Conservation (phyloP, 2,797 vertebrate genomes). For the Macropodus opercularis region DNA sequence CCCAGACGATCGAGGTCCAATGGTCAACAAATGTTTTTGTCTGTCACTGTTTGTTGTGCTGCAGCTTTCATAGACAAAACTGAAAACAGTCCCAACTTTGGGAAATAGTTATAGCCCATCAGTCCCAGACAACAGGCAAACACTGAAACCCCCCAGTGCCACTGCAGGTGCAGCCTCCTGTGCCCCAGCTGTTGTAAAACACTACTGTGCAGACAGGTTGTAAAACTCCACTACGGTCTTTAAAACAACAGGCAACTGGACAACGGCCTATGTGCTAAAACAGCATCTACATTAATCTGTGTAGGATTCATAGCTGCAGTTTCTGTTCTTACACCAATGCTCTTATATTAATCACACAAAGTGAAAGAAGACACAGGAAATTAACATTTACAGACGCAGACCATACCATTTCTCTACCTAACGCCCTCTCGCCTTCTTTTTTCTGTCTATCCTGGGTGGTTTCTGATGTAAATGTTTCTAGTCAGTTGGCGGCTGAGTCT, state of each 20-base stretch:
- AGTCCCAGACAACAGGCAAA: conserved; percentile 8
- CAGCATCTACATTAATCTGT: neutral
- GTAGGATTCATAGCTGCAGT: neutral
- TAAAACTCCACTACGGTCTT: neutral
- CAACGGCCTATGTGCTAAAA: neutral
- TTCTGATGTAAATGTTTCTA: conserved; percentile 98
- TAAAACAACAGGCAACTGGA: neutral
- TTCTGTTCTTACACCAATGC: neutral
- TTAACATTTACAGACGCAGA: neutral
- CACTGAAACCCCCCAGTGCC: conserved; percentile 35
- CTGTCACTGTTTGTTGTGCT: no score
- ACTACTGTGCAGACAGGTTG: neutral
- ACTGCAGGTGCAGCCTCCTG: conserved; percentile 36
- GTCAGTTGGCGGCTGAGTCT: conserved; percentile 95
- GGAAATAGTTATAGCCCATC: conserved; percentile 19
- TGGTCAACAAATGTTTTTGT: no score
- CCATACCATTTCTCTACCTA: conserved; percentile 5
- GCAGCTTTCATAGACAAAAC: no score
- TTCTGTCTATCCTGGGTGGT: conserved; percentile 84
- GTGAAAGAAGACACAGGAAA: neutral
- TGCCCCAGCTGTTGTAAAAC: neutral
- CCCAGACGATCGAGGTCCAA: no score
- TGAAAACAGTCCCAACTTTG: conserved; percentile 10
- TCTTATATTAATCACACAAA: neutral
- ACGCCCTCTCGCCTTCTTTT: conserved; percentile 21